Evolutionary conservation across 1,140 invertebrate species (phyloP), one percentile per base, ranked within the genome.

Genomic region (Goniozus legneri): DNA sequence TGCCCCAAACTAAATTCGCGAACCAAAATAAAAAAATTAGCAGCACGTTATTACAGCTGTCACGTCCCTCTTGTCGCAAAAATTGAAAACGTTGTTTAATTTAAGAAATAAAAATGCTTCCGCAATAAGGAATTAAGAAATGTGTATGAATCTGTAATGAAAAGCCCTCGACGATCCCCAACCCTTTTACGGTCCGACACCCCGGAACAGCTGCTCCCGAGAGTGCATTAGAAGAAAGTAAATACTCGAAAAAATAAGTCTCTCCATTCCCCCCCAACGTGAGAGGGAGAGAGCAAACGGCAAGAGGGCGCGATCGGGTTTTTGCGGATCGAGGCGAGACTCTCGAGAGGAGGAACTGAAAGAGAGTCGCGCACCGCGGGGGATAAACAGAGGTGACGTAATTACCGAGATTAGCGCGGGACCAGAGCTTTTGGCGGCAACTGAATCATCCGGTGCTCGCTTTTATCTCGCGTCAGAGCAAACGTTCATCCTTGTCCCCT

Each of bases 401-500:
- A 70, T 70, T 70, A 66, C 64, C 52, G 54, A 65, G 65, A 69
- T 69, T 69, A 70, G 69, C 67, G 58, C 54, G 56, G 55, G n/a
- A 58, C 54, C 54, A 59, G 53, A 60, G 63, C 57, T 67, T 65
- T 65, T 51, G 52, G 56, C 45, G 58, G 47, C 50, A 58, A 61
- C 52, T 52, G 52, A 66, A 57, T 50, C 53, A 54, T 44, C 46
- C 43, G 44, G 50, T 49, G 57, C 45, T 55, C 42, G 55, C 54
- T 63, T 65, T 67, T 69, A 66, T 69, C 63, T 68, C 55, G 37
- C 44, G n/a, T n/a, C n/a, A n/a, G 58, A 51, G 44, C 55, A 58
- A 64, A 65, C 65, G 54, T 58, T 58, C 57, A 48, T 47, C 51
- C 41, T 36, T 45, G 50, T 49, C 52, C 19, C 47, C 36, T 36